Base-by-base conservation (phyloP, 2,113 vertebrate species). In the Aegotheles bennettii region DNA sequence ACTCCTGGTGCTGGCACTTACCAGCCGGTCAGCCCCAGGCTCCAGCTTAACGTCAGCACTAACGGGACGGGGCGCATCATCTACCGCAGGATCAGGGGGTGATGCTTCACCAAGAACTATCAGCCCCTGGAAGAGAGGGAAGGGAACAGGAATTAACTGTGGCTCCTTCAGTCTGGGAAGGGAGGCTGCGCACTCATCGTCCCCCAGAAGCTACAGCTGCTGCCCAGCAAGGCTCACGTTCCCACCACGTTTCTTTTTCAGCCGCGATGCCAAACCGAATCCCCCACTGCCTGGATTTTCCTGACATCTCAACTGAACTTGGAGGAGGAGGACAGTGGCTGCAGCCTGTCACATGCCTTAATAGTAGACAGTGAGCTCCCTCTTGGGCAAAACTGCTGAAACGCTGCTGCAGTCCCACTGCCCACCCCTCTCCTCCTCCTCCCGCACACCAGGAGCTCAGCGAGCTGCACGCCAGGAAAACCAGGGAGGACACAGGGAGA, bases 21-120 rank as follows among this genome's bases (percentile, higher is more conserved):
- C 98, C 98, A 97, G 93, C 65, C 97, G 97, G 20, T 98, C 98
- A 70, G 91, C 96, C 61, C 98, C 98, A 13, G 96, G 97, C 83
- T 98, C 97, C 87, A 97, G 91, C 95, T 99, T 99, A 25, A 98
- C 88, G 24, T 98, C 98, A 48, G 97, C 94, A 92, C 96, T 59
- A 69, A 96, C 18, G 6, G 97, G 89, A 93, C 93, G 97, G 84
- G 97, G 78, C 0, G 95, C 60, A 65, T 98, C 98, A 65, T 97
- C 96, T 84, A 75, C 84, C 33, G 97, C 87, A 79, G 98, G 95
- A 4, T 97, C 97, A 35, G 97, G 91, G 77, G 98, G 93, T 11
- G 98, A 91, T 1, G 93, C 95, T 26, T 99, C 99, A 50, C 98
- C 99, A 68, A 99, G 97, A 95, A 99, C 98, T 90, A 99, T 98